These are phyloP conservation scores for Telmatherina bonti DNA, from an alignment of 2,797 vertebrate species.

Conservation along the genomic window DNA sequence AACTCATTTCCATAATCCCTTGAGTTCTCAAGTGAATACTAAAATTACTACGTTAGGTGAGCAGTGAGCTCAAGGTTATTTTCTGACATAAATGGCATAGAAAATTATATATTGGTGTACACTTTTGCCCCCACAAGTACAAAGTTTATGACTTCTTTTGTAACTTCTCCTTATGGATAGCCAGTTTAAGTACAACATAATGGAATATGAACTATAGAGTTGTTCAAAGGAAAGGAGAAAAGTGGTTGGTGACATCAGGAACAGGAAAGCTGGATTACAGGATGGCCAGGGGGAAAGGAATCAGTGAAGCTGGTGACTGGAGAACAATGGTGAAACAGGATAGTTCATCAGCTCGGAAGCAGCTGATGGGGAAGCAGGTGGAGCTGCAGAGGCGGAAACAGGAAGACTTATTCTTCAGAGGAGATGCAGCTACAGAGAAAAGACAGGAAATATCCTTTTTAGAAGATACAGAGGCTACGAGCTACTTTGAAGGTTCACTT, in stretches of 20 bases:
- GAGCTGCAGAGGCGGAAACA: slow-evolving; percentile 40
- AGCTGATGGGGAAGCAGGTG: slow-evolving; percentile 60
- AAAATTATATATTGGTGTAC: neutral
- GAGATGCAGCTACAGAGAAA: slow-evolving; percentile 10
- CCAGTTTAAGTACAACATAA: slow-evolving; percentile 10
- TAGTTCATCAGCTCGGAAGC: slow-evolving; percentile 51
- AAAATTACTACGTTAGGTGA: neutral
- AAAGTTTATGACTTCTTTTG: neutral
- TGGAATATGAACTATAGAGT: neutral
- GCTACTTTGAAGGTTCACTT: neutral
- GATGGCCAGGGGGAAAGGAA: slow-evolving; percentile 50
- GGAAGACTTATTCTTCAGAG: slow-evolving; percentile 40
- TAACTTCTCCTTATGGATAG: neutral
- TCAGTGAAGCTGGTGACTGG: slow-evolving; percentile 24
- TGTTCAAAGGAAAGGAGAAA: neutral
- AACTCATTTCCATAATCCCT: slow-evolving; percentile 50
- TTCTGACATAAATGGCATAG: neutral
- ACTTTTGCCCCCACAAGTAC: neutral
- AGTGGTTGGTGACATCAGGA: slow-evolving; percentile 18
- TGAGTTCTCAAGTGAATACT: slow-evolving; percentile 19
- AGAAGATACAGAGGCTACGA: neutral
- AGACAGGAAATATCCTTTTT: slow-evolving; percentile 7
- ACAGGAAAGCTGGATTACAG: slow-evolving; percentile 52
- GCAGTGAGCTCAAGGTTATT: neutral
- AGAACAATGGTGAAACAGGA: slow-evolving; percentile 71